Evolutionary conservation across 2,888 invertebrate genomes (phyloP).

Genomic region (Formica aserva): DNA sequence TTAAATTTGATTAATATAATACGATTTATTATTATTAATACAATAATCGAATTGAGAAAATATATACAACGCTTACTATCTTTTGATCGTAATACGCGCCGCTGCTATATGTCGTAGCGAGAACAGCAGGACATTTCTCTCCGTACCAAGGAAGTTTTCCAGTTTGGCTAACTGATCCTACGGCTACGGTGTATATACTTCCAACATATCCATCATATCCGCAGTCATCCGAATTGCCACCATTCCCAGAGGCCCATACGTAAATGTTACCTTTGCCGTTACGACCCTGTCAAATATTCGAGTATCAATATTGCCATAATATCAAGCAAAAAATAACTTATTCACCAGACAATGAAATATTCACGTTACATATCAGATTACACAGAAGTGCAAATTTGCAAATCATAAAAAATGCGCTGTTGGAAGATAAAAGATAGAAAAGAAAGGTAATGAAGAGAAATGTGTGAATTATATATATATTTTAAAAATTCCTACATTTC

Average conservation of each 20-base stretch:
- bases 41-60: background rate
- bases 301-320: background rate
- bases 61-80: slow-evolving; percentile 89
- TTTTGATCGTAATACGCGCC: slow-evolving; percentile 94
- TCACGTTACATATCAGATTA: background rate
- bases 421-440: background rate
- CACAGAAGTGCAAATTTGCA: background rate
- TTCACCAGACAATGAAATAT: background rate
- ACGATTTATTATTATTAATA: no score
- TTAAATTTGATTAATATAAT: background rate
- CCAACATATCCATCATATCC: slow-evolving; percentile 96
- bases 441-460: background rate
- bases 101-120: slow-evolving; percentile 96
- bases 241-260: slow-evolving; percentile 98
- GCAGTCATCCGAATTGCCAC: slow-evolving; percentile 95
- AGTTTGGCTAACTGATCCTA: slow-evolving; percentile 94
- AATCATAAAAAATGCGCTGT: background rate
- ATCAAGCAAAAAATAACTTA: slow-evolving; percentile 1
- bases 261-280: slow-evolving; percentile 94
- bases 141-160: slow-evolving; percentile 96
- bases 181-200: slow-evolving; percentile 94
- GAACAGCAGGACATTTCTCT: slow-evolving; percentile 94
- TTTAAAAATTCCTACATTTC: background rate
- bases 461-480: background rate
- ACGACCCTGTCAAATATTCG: slow-evolving; percentile 88